These are phyloP conservation scores for Pecten maximus DNA, from an alignment of 2,888 invertebrate species.

Conservation along the genomic window DNA sequence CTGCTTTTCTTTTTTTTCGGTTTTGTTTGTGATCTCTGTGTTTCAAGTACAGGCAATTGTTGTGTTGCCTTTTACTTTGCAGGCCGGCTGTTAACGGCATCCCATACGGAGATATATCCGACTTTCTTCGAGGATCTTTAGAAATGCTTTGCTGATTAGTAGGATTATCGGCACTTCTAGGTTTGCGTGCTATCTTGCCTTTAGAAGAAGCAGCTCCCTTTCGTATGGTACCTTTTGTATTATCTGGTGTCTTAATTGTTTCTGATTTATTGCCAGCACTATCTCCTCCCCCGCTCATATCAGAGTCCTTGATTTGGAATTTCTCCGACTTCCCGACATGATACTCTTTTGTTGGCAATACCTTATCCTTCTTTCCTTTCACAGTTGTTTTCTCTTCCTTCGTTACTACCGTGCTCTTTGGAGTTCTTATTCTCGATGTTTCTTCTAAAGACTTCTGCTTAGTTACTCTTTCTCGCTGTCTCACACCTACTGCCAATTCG, in stretches of 20 bases:
- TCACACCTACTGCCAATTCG: background rate
- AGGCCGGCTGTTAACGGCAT: background rate
- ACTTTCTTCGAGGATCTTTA: background rate
- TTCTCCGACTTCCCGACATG: background rate
- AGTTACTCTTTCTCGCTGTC: background rate
- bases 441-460: background rate
- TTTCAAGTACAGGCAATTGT: background rate
- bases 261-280: background rate
- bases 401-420: background rate
- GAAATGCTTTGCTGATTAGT: background rate
- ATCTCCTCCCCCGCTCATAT: background rate
- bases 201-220: background rate
- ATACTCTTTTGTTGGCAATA: background rate
- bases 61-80: background rate
- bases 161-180: background rate
- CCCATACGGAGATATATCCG: background rate
- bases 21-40: background rate
- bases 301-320: background rate
- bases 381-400: background rate
- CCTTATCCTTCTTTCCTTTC: background rate
- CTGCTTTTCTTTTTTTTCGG: background rate
- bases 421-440: background rate
- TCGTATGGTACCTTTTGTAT: background rate
- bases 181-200: background rate
- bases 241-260: background rate